These are phyloP conservation scores for Scyliorhinus canicula DNA, from an alignment of 2,797 vertebrate genomes.

Conservation along the genomic window DNA sequence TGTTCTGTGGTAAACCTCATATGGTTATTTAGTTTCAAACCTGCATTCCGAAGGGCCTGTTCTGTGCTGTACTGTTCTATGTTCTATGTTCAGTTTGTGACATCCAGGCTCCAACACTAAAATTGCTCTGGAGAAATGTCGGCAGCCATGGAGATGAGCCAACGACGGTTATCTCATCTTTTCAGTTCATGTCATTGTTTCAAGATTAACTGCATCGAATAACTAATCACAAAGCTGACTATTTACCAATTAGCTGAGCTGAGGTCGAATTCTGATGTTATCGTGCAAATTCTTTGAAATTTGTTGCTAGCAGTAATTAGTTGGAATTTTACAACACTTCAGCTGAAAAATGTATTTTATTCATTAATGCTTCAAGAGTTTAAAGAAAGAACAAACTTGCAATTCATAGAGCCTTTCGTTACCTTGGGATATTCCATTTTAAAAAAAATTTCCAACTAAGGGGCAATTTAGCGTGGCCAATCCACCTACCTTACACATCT, in stretches of 20 bases:
- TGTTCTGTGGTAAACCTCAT: neutral
- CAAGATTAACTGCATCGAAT: neutral
- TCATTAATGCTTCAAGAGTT: neutral
- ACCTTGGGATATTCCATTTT: neutral
- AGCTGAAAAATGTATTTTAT: neutral
- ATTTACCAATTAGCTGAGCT: neutral
- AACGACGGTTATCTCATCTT: no score
- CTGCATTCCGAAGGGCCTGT: no score
- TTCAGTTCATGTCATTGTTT: neutral
- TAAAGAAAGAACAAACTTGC: neutral
- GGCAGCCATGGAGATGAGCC: neutral
- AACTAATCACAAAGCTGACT: neutral
- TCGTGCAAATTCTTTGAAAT: neutral
- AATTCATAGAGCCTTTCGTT: neutral
- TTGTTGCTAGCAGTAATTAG: neutral
- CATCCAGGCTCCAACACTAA: neutral
- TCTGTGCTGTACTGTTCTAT: no score
- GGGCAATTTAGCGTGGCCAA: no score
- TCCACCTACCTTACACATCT: no score
- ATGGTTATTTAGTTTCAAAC: neutral
- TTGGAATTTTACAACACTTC: neutral
- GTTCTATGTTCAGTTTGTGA: neutral
- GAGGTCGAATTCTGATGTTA: neutral
- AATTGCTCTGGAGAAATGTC: neutral
- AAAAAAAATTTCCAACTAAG: no score